Conservation (phyloP, 2,113 vertebrate species). For the Vimba vimba region DNA sequence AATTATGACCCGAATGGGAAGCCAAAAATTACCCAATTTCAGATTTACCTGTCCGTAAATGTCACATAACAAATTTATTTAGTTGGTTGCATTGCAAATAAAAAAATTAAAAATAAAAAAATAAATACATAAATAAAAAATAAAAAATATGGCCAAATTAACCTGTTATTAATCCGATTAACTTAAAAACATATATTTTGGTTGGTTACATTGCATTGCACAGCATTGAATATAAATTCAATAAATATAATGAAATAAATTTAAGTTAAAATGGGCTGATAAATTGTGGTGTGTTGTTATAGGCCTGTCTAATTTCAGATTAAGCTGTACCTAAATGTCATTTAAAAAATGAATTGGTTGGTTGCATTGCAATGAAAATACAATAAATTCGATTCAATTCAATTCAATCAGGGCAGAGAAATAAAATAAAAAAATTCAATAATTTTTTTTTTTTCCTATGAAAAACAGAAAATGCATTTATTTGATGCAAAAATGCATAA, state of each 20-base stretch:
- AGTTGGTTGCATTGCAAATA: not conserved
- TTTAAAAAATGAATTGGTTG: not conserved
- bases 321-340: not conserved
- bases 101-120: not conserved
- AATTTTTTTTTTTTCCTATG: no score
- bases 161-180: no score
- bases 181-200: not conserved
- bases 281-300: not conserved
- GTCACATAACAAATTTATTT: not conserved
- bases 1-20: not conserved
- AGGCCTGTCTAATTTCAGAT: not conserved
- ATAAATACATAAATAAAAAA: not conserved
- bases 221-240: not conserved
- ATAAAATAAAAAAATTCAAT: no score
- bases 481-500: not conserved
- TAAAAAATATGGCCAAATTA: not conserved
- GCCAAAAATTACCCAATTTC: not conserved
- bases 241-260: not conserved
- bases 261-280: not conserved
- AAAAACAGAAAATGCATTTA: no score
- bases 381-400: no score
- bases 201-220: not conserved
- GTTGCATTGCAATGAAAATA: not conserved
- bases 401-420: no score
- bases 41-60: not conserved